These are phyloP conservation scores for Sebastes trivittatus DNA, from an alignment of 2,797 vertebrate genomes.

Conservation along the genomic window DNA sequence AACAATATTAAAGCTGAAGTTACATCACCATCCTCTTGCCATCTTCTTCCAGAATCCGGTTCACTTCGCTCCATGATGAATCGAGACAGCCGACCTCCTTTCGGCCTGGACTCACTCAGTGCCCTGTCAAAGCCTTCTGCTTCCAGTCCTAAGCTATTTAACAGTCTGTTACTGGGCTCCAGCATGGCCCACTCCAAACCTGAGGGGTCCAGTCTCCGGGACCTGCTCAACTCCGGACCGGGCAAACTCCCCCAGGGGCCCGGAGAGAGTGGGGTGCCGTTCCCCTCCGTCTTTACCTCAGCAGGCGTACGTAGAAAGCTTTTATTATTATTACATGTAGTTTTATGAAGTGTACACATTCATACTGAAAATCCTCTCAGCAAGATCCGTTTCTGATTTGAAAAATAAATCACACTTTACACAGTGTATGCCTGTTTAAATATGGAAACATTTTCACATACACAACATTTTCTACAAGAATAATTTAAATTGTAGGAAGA, in stretches of 20 bases:
- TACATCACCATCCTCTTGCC: background rate
- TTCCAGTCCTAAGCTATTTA: slow-evolving; percentile 96
- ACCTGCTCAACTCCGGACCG: slow-evolving; percentile 95
- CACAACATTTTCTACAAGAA: background rate
- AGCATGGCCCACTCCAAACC: slow-evolving; percentile 92
- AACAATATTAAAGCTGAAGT: background rate
- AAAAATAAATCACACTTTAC: background rate
- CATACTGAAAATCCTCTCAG: background rate
- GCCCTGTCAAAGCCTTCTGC: slow-evolving; percentile 86
- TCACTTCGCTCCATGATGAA: slow-evolving; percentile 93
- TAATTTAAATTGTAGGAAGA: background rate
- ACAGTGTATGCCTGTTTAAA: background rate
- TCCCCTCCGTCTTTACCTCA: slow-evolving; percentile 94
- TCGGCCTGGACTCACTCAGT: slow-evolving; percentile 94
- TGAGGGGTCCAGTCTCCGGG: slow-evolving; percentile 96
- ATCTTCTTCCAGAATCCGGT: slow-evolving; percentile 83
- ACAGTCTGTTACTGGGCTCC: slow-evolving; percentile 94
- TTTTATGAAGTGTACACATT: background rate
- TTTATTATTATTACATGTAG: background rate
- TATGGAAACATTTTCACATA: background rate
- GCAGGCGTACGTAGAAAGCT: slow-evolving; percentile 83
- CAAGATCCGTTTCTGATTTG: background rate
- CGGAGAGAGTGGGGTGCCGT: slow-evolving; percentile 91
- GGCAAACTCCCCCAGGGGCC: slow-evolving; percentile 94
- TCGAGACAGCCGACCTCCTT: slow-evolving; percentile 91